A percentile compares a stretch with the other conserved stretches of the same genome.
Conservation (phyloP, 2,888 invertebrate species). For the Boloria selene region DNA sequence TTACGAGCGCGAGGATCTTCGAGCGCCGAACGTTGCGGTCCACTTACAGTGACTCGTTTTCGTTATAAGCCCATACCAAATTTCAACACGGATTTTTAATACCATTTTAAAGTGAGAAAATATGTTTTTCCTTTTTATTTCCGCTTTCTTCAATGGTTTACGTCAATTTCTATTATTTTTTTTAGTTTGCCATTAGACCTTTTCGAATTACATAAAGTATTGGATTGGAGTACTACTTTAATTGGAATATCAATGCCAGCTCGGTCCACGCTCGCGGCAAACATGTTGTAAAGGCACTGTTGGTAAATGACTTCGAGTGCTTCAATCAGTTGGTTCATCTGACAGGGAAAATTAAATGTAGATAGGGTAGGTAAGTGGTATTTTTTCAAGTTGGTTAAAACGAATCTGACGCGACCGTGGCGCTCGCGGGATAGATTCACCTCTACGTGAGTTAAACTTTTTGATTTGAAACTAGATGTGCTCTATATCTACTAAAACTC, state of each 20-base stretch:
- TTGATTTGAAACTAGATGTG: slow-evolving; percentile 30
- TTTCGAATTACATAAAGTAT: background rate
- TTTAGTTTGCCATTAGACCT: too few species aligned
- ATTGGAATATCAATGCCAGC: slow-evolving; percentile 7
- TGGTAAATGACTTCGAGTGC: background rate
- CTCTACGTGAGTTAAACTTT: slow-evolving; percentile 20
- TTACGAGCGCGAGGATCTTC: background rate
- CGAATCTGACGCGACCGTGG: slow-evolving; percentile 3
- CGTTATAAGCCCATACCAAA: too few species aligned
- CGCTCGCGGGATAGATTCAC: background rate
- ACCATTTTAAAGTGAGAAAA: too few species aligned
- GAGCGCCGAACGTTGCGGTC: background rate
- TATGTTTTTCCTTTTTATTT: too few species aligned
- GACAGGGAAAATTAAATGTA: background rate
- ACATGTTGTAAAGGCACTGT: background rate
- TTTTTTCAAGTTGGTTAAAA: background rate
- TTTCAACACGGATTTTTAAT: too few species aligned
- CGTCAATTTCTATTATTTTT: too few species aligned
- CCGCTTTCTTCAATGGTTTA: too few species aligned
- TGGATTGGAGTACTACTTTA: background rate
- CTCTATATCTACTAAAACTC: background rate
- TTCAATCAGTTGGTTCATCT: background rate
- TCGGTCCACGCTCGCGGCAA: background rate
- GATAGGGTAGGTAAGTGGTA: background rate
- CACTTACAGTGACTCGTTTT: background rate